Conservation (phyloP, 1,140 invertebrate genomes). For the Drosophila lini region DNA sequence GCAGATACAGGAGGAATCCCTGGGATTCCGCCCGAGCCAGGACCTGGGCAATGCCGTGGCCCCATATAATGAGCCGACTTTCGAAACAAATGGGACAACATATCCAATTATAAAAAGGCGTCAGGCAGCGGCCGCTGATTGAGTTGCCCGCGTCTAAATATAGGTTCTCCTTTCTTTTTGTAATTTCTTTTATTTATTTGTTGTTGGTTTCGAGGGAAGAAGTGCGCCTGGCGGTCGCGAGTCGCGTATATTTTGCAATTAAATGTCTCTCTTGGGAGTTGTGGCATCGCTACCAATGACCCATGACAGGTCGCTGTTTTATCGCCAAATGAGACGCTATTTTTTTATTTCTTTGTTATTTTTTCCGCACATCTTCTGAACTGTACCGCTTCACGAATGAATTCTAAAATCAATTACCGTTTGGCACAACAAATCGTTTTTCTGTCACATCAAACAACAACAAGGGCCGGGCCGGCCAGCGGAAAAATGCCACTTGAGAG, state of each 20-base stretch:
- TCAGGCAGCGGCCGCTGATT: constrained; percentile 70
- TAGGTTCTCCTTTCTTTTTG: constrained; percentile 26
- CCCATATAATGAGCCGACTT: constrained; percentile 52
- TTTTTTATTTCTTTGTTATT: constrained; percentile 2
- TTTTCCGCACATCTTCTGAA: not conserved
- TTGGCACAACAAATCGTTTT: constrained; percentile 82
- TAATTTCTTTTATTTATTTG: constrained; percentile 1
- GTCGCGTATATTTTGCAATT: constrained; percentile 40
- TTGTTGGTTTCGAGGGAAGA: constrained; percentile 13
- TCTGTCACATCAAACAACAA: constrained; percentile 75
- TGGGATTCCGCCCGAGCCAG: not conserved
- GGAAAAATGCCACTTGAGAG: constrained; percentile 47
- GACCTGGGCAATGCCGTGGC: not conserved
- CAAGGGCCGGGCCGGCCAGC: constrained; percentile 15
- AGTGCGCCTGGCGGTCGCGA: constrained; percentile 8
- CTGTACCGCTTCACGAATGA: constrained; percentile 63
- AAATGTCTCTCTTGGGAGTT: constrained; percentile 40
- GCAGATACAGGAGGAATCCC: constrained; percentile 6
- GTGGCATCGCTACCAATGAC: constrained; percentile 62
- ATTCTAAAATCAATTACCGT: constrained; percentile 83
- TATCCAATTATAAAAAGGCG: constrained; percentile 79
- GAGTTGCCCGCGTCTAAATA: constrained; percentile 78
- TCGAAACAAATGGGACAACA: constrained; percentile 52
- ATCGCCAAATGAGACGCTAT: constrained; percentile 58
- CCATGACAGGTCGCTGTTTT: constrained; percentile 70